phyloP scores from a whole-genome alignment of 2,113 vertebrate genomes.

The Spea multiplicata region DNA sequence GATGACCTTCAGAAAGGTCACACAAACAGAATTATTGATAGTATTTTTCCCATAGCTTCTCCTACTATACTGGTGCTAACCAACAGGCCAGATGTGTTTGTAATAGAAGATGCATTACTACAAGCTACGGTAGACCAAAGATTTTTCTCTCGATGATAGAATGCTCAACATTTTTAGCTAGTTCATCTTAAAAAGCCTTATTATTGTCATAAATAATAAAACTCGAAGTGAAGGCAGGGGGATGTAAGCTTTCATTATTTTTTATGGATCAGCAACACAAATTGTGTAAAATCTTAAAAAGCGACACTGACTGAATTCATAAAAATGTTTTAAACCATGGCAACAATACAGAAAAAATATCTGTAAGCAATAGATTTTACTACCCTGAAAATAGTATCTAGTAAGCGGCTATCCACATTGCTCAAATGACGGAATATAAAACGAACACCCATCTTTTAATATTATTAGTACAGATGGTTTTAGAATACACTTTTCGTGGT shows the following conservation, averaged over 20 bases:
- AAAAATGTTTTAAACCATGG: conserved; percentile 5
- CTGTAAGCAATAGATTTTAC: conserved; percentile 22
- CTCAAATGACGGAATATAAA: not conserved
- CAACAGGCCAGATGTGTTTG: too few species aligned
- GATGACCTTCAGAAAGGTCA: not conserved
- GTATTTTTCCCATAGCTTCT: too few species aligned
- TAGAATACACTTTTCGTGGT: too few species aligned
- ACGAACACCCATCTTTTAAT: not conserved
- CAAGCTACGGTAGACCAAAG: too few species aligned
- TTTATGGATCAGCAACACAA: not conserved
- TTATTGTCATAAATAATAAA: conserved; percentile 33
- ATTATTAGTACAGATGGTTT: not conserved
- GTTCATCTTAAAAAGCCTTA: conserved; percentile 7
- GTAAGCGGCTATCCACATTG: conserved; percentile 13
- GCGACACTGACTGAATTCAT: not conserved
- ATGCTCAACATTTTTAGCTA: not conserved
- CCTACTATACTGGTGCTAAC: too few species aligned
- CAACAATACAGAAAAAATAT: conserved; percentile 4
- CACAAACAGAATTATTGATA: not conserved
- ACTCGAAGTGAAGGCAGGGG: not conserved
- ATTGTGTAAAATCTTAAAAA: conserved; percentile 8
- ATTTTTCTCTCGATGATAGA: too few species aligned
- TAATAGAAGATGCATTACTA: too few species aligned
- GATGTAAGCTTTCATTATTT: not conserved
- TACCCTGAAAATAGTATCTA: not conserved